Percentiles rank a stretch among this genome's conserved stretches.
These are phyloP conservation scores for Chlamydotis undulata DNA, from an alignment of 2,113 vertebrate species.

Conservation along the genomic window DNA sequence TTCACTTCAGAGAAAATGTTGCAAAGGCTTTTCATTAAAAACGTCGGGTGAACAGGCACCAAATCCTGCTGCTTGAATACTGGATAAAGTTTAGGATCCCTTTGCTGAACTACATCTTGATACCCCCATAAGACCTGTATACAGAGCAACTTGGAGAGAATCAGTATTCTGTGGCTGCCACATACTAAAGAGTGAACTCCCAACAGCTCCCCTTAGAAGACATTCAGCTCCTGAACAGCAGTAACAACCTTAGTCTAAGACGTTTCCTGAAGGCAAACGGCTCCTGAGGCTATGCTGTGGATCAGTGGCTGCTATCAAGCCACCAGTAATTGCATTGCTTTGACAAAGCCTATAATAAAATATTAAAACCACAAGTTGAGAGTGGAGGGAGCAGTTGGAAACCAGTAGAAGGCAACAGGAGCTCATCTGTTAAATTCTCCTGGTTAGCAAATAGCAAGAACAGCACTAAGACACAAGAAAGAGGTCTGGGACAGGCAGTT, in stretches of 20 bases:
- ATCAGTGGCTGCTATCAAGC: conserved; percentile 1
- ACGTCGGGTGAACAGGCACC: not conserved
- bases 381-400: not conserved
- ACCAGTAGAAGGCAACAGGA: not conserved
- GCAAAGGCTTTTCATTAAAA: not conserved
- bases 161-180: not conserved
- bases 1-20: not conserved
- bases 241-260: not conserved
- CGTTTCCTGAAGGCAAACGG: not conserved
- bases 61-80: not conserved
- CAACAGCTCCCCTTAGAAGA: not conserved
- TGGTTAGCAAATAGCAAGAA: not conserved
- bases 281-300: not conserved
- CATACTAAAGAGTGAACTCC: not conserved
- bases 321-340: not conserved
- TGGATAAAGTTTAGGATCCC: not conserved
- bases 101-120: not conserved
- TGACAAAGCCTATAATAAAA: not conserved
- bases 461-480: not conserved
- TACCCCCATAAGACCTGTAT: not conserved
- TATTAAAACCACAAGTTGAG: not conserved
- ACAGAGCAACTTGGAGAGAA: not conserved
- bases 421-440: not conserved
- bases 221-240: not conserved
- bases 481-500: not conserved